Base-by-base conservation (phyloP, 2,888 invertebrate genomes). In the Crossocerus cetratus region DNA sequence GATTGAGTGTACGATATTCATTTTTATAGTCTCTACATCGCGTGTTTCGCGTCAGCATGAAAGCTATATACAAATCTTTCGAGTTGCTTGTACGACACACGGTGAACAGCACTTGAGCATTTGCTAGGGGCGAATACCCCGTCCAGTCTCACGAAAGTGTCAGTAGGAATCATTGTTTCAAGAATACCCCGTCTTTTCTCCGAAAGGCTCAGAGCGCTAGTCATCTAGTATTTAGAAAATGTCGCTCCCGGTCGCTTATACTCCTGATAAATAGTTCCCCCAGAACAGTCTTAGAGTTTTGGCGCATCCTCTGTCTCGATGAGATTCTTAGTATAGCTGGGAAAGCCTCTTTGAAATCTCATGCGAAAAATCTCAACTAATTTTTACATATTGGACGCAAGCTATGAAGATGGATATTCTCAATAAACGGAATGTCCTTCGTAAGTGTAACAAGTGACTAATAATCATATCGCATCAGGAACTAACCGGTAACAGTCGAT, bases 401-500 rank as follows among this genome's bases (percentile, higher is more conserved):
- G 69, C 76, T 76, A 76, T 74, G 71, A 81, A 81, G 68, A 76
- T 74, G 69, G 74, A 79, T 71, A 69, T 66, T 73, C 42, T 80
- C 69, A 60, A 71, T 42, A 53, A 55, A 64, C 69, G 58, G 58
- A 54, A 69, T 65, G 58, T 76, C 70, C 71, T 42, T 77, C 68
- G 72, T 77, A 77, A 72, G 63, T 73, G 69, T 80, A 82, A 80
- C 80, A 80, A 77, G 72, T 80, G 71, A 77, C 82, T 80, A 82
- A 82, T 76, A 73, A 57, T 61, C 74, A 55, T 72, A 58, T 70
- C 18, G 74, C 54, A 71, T 65, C 68, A 67, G 70, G 74, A 60
- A 76, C 77, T 81, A 81, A 79, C 81, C n/a, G 55, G 74, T 53
- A 72, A 57, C 68, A 59, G 74, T 73, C 57, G 69, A 72, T 57